These are phyloP conservation scores for Isurus oxyrinchus DNA, from an alignment of 2,113 vertebrate species.

Conservation along the genomic window DNA sequence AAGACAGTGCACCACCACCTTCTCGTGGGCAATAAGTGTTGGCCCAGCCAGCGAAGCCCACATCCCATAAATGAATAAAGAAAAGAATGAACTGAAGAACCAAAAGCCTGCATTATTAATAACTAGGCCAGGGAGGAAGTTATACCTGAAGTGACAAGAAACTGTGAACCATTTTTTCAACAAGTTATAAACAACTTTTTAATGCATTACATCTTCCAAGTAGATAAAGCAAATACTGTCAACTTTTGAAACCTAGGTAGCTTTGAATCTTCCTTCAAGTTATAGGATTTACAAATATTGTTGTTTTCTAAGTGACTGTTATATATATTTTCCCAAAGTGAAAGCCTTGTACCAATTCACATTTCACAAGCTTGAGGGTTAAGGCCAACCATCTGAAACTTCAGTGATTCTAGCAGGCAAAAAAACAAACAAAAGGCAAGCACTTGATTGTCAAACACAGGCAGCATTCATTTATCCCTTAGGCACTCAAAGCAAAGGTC, in stretches of 20 bases:
- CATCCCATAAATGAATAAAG: no score
- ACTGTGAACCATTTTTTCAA: not conserved
- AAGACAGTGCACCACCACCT: no score
- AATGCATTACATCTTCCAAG: not conserved
- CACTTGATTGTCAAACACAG: not conserved
- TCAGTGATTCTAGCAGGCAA: not conserved
- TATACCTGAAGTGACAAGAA: not conserved
- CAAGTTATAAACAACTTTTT: not conserved
- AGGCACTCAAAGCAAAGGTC: not conserved
- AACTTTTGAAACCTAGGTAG: not conserved
- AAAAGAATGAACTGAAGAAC: not conserved
- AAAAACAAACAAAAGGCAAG: not conserved
- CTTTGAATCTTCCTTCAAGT: not conserved
- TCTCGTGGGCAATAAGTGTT: no score
- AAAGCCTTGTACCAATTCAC: not conserved
- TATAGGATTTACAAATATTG: not conserved
- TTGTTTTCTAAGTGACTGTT: not conserved
- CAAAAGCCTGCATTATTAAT: not conserved
- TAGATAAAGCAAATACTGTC: not conserved
- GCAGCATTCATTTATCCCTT: not conserved
- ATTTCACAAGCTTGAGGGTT: not conserved
- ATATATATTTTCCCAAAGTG: not conserved
- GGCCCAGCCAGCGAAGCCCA: no score
- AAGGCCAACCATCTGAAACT: not conserved
- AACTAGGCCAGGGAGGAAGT: not conserved